Conservation (phyloP, 1,140 invertebrate genomes). For the Phymastichus coffea region DNA sequence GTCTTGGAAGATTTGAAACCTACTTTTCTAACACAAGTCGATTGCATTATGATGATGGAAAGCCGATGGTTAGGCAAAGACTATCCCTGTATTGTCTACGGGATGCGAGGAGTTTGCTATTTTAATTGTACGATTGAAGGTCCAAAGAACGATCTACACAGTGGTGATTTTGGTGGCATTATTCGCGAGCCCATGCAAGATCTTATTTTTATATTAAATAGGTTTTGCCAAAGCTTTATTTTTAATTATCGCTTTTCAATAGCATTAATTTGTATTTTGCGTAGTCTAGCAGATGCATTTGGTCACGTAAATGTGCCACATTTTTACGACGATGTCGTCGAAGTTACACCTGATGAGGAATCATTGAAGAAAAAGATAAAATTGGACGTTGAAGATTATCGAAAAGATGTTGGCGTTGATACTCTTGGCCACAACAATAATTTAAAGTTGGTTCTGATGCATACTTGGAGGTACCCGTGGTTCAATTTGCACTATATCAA, state of each 20-base stretch:
- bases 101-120: slow-evolving; percentile 64
- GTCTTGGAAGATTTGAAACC: slow-evolving; percentile 60
- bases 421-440: slow-evolving; percentile 39
- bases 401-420: slow-evolving; percentile 54
- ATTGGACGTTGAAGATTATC: slow-evolving; percentile 60
- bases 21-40: slow-evolving; percentile 58
- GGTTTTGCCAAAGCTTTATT: no score
- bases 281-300: slow-evolving; percentile 48
- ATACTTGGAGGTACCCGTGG: slow-evolving; percentile 47
- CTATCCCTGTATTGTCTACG: slow-evolving; percentile 68
- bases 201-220: slow-evolving; percentile 53
- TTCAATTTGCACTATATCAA: slow-evolving; percentile 32
- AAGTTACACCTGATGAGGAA: slow-evolving; percentile 60
- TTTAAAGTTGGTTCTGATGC: slow-evolving; percentile 43
- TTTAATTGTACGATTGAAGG: slow-evolving; percentile 63
- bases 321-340: slow-evolving; percentile 52
- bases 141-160: slow-evolving; percentile 63
- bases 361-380: slow-evolving; percentile 61
- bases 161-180: slow-evolving; percentile 65
- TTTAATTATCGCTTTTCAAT: not conserved
- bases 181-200: slow-evolving; percentile 59
- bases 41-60: slow-evolving; percentile 66
- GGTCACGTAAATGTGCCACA: slow-evolving; percentile 57
- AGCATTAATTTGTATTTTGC: not conserved
- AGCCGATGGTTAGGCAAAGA: slow-evolving; percentile 71